A percentile compares a stretch with the other conserved stretches of the same genome.
phyloP scores from a whole-genome alignment of 2,113 vertebrate genomes.

The Panthera tigris region DNA sequence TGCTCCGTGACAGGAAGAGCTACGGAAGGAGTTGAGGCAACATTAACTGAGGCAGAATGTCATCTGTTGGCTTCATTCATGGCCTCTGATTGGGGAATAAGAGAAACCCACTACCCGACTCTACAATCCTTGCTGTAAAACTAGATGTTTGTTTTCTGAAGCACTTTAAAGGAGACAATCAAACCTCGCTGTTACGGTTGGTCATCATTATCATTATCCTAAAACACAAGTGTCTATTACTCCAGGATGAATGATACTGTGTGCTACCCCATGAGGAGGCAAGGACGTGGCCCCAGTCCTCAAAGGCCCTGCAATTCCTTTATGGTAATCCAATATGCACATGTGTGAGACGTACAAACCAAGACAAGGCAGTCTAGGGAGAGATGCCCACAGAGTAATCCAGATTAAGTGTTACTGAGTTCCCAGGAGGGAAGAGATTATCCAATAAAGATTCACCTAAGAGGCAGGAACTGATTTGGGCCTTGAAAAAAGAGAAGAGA shows the following conservation, averaged over 20 bases:
- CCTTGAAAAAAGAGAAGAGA: not conserved
- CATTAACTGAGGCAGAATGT: not conserved
- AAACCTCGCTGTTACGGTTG: not conserved
- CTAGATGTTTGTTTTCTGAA: not conserved
- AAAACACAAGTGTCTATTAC: not conserved
- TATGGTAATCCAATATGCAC: not conserved
- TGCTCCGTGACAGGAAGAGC: not conserved
- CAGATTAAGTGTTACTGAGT: not conserved
- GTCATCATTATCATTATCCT: not conserved
- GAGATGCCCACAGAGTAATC: not conserved
- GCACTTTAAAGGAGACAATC: not conserved
- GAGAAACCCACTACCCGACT: not conserved
- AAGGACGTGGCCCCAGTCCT: not conserved
- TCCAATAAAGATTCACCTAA: not conserved
- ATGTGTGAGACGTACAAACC: rapidly evolving
- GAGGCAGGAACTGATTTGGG: not conserved
- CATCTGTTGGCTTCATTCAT: not conserved
- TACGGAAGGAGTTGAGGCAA: not conserved
- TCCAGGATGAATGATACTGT: not conserved
- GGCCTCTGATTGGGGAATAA: not conserved
- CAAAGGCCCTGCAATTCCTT: not conserved
- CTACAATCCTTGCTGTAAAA: not conserved
- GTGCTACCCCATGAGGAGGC: not conserved
- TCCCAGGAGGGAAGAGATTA: not conserved
- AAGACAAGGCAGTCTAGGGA: not conserved